Base-by-base conservation (phyloP, 2,888 invertebrate species). In the Halictus quadricinctus region DNA sequence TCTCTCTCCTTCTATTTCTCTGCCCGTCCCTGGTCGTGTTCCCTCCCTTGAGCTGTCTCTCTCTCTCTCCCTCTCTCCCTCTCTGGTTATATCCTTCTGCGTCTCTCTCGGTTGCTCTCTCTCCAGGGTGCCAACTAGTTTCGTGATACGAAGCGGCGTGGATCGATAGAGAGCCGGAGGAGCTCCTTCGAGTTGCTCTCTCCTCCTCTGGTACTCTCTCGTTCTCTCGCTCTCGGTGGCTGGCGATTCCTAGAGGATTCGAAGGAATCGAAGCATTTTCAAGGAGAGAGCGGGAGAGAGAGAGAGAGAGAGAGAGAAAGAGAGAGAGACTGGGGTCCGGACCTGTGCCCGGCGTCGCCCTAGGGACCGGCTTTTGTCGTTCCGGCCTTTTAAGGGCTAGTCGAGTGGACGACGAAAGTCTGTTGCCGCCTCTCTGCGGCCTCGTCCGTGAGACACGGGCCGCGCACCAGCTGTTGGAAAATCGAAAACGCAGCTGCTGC, bases 61-160 rank as follows among this genome's bases (percentile, higher is more conserved):
- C 15, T 36, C 75, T 54, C 73, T 36, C 29, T 50, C 29, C 18
- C 36, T 41, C 79, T 74, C 25, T 18, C n/a, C n/a, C 60, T 46
- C 25, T 43, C 58, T 69, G 66, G 43, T 69, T 64, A 46, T 46
- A 50, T 66, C 60, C 73, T 41, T 58, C 54, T 41, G 75, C 82
- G 50, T 79, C 83, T 73, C 82, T 83, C 75, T 66, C 75, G 60
- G 29, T 15, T 72, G 60, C 81, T 60, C 79, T 82, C 81, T 87
- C 87, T 87, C 88, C 81, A 75, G 86, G 87, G 88, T 88, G 86
- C 90, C 88, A 90, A 88, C 89, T 87, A 90, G 90, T 90, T 89
- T 91, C 89, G 84, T 88, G 88, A 91, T 90, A 89, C 88, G 86
- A 88, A 82, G 77, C 77, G 79, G 83, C 83, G 72, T 87, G 87